Conservation (phyloP, 2,797 vertebrate species). For the Adelosebastes latens region DNA sequence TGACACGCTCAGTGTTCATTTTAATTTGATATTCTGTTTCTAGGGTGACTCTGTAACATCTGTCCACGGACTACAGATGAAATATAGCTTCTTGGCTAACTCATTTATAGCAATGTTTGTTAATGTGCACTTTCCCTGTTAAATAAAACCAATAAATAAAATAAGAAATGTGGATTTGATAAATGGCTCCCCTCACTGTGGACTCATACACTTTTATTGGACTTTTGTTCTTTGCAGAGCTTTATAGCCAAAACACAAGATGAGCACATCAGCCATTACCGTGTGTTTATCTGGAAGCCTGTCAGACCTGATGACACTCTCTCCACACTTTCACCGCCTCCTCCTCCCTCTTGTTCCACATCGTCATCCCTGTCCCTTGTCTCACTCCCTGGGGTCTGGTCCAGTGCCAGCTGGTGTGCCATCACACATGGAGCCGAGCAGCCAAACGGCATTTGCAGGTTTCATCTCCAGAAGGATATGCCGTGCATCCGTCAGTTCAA, state of each 20-base stretch:
- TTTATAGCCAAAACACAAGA: background rate
- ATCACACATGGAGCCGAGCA: slow-evolving; percentile 16
- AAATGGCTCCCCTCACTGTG: background rate
- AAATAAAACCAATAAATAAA: background rate
- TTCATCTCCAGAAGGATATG: background rate
- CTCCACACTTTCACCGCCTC: background rate
- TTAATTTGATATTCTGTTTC: no score
- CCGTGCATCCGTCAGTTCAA: background rate
- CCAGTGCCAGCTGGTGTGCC: slow-evolving; percentile 29
- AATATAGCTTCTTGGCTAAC: background rate
- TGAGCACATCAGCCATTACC: background rate
- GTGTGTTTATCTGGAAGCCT: background rate
- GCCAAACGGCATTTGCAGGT: slow-evolving; percentile 16
- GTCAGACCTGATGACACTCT: background rate
- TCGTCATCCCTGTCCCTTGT: background rate
- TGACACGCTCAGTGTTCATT: no score
- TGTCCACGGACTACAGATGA: no score
- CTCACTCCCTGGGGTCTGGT: slow-evolving; percentile 27
- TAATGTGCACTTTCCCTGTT: background rate
- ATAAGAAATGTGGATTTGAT: background rate
- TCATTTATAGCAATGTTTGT: background rate
- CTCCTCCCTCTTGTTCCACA: background rate
- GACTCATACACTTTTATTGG: background rate
- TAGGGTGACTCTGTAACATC: no score
- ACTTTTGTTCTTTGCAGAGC: background rate